These are phyloP conservation scores for Cataglyphis cursor DNA, from an alignment of 2,888 invertebrate genomes.

Conservation along the genomic window DNA sequence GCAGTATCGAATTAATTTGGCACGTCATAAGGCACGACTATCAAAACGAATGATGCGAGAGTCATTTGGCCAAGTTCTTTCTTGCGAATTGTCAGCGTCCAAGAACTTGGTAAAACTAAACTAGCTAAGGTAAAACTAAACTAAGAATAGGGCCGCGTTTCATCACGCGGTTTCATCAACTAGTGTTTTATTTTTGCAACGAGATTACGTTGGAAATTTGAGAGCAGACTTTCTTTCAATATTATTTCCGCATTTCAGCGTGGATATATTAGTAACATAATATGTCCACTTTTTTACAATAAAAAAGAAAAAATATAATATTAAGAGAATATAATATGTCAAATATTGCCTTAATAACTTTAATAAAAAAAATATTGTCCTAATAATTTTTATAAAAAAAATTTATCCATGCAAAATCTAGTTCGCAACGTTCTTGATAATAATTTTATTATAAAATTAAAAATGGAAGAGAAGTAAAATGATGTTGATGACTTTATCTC, in stretches of 20 bases:
- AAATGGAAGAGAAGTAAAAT: neutral
- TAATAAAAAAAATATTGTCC: neutral
- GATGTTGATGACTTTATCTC: neutral
- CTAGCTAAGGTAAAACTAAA: slow-evolving; percentile 6
- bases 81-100: slow-evolving; percentile 9
- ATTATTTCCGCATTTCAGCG: neutral
- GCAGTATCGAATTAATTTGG: slow-evolving; percentile 10
- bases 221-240: slow-evolving; percentile 6
- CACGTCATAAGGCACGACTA: slow-evolving; percentile 39
- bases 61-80: slow-evolving; percentile 15
- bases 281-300: neutral
- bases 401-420: neutral
- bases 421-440: neutral
- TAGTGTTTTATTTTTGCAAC: neutral
- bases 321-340: neutral
- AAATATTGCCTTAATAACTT: neutral
- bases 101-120: slow-evolving; percentile 16
- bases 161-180: slow-evolving; percentile 10
- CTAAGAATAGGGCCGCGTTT: slow-evolving; percentile 14
- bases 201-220: slow-evolving; percentile 23
- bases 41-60: slow-evolving; percentile 10
- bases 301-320: neutral
- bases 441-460: neutral
- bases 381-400: neutral
- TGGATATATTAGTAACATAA: neutral